Conservation (phyloP, 2,797 vertebrate genomes). For the Avahi laniger region DNA sequence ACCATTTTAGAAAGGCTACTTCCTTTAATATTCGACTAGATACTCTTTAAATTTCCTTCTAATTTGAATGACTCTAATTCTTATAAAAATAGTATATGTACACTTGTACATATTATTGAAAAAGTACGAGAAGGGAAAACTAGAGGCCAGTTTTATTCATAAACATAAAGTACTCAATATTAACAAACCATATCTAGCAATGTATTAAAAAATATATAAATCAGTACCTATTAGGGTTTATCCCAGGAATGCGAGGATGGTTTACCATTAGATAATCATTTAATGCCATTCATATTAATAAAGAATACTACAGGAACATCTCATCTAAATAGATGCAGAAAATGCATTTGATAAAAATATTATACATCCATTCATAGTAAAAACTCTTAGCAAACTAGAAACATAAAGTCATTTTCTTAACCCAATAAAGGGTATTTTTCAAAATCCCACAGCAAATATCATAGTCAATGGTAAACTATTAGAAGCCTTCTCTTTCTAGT, state of each 20-base stretch:
- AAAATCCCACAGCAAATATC: neutral
- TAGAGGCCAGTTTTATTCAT: neutral
- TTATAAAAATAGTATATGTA: neutral
- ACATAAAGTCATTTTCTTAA: slow-evolving; percentile 14
- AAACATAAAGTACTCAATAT: neutral
- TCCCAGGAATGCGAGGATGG: slow-evolving; percentile 6
- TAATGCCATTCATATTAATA: neutral
- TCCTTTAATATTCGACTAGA: neutral
- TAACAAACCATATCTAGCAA: neutral
- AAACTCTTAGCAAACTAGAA: slow-evolving; percentile 24
- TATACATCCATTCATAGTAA: neutral
- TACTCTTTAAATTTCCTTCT: neutral
- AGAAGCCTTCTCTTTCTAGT: neutral
- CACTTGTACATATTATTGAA: too few species aligned
- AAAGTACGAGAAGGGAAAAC: neutral
- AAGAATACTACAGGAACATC: neutral
- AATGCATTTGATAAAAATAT: slow-evolving; percentile 5
- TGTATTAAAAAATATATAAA: neutral
- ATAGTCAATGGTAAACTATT: neutral
- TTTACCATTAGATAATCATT: neutral
- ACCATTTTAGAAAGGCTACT: neutral
- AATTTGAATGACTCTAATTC: neutral
- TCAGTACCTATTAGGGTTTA: neutral
- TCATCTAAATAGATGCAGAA: neutral
- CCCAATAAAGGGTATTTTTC: neutral